These are phyloP conservation scores for Chaenocephalus aceratus DNA, from an alignment of 2,113 vertebrate species.

Conservation along the genomic window DNA sequence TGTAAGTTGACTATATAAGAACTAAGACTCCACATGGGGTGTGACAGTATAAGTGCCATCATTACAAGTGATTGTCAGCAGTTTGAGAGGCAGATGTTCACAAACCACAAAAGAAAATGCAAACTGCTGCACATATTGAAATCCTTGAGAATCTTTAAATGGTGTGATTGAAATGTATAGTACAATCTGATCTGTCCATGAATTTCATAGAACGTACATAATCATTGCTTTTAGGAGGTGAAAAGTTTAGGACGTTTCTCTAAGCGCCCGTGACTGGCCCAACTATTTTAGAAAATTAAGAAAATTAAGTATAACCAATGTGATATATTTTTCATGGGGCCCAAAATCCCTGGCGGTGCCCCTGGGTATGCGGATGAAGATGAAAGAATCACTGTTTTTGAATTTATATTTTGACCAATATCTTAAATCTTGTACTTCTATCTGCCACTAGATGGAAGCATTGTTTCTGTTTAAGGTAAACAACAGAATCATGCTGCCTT, in stretches of 20 bases:
- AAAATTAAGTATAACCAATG: too few relatives aligned
- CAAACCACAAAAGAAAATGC: not conserved
- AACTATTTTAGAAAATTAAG: too few relatives aligned
- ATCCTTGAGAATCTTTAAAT: not conserved
- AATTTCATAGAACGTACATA: not conserved
- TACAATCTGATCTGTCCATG: not conserved
- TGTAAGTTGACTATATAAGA: not conserved
- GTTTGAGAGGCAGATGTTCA: not conserved
- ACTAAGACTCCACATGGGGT: not conserved
- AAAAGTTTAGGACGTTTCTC: too few relatives aligned
- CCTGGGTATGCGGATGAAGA: too few relatives aligned
- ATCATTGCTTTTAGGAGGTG: not conserved
- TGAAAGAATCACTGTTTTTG: not conserved
- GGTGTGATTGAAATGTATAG: not conserved
- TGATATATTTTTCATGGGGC: too few relatives aligned
- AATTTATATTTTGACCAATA: not conserved
- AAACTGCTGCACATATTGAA: not conserved
- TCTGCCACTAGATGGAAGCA: slow-evolving; percentile 72
- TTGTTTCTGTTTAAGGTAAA: not conserved
- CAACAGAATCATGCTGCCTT: not conserved
- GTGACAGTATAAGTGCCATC: not conserved
- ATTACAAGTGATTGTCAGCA: not conserved
- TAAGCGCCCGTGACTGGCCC: too few relatives aligned
- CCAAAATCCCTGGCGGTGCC: too few relatives aligned
- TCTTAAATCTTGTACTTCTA: not conserved